Evolutionary conservation across 2,888 invertebrate species (phyloP), one percentile per base, ranked within the genome.

Genomic region (Brachypalpus laphriformis): DNA sequence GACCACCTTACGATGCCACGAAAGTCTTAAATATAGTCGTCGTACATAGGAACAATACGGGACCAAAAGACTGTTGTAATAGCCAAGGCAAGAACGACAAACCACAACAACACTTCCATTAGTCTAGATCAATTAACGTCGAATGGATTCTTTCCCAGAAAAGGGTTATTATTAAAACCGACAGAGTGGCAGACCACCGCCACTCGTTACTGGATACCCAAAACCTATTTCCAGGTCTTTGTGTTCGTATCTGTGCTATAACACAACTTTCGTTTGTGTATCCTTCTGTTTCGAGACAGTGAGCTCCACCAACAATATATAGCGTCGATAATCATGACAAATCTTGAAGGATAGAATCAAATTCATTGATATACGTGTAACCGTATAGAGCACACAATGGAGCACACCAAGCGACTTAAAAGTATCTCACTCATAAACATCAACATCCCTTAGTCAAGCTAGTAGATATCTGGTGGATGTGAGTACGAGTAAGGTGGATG

Each of bases 321-420:
- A 82, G 31, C 65, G 54, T 74, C 61, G 56, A 83, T 78, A 74
- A 74, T 83, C 82, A 68, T 72, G 56, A 83, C 72, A 83, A 74
- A 78, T 83, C 45, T 78, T 74, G 51, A 72, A 71, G 65, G 42
- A 77, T 71, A 42, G 14, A 70, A 72, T 72, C 82, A 56, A 72
- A 82, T 72, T 78, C 54, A 47, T 40, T 22, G 28, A 63, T 47
- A 68, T 47, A 63, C 42, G 28, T 72, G 74, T 37, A 34, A 57
- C 25, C 8, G 31, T 63, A 20, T 7, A 56, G 2, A 34, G n/a
- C 40, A 59, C n/a, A 70, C 82, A 76, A 59, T 51, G 18, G 49
- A 47, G 16, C n/a, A 56, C 63, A 56, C 25, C 9, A 42, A 16
- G 11, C 22, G 20, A 40, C 40, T 47, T 14, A 25, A 56, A 37